Percentiles rank a stretch among this genome's conserved stretches.
Evolutionary conservation across 1,140 invertebrate species (phyloP).

Genomic region (Zaprionus nigranus): DNA sequence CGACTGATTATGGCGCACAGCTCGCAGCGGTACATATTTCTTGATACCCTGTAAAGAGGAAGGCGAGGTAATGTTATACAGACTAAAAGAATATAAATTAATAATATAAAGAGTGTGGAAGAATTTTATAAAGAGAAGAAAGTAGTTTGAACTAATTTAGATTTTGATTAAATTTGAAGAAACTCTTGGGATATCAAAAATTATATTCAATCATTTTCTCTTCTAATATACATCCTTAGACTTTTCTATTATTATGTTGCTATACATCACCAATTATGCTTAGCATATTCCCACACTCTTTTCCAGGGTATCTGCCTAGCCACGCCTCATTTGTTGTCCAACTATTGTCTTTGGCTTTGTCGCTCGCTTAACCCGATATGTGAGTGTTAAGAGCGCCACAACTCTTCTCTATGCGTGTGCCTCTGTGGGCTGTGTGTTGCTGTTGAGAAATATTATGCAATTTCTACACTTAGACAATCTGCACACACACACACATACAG

Average conservation of each 20-base stretch:
- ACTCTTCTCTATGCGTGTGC: slow-evolving; percentile 28
- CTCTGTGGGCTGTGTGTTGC: slow-evolving; percentile 7
- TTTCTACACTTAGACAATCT: slow-evolving; percentile 74
- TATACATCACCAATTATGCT: neutral
- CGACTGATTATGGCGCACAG: slow-evolving; percentile 69
- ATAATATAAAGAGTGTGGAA: too few relatives aligned
- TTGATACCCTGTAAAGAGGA: neutral
- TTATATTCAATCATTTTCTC: too few relatives aligned
- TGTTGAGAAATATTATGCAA: slow-evolving; percentile 76
- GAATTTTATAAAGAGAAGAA: too few relatives aligned
- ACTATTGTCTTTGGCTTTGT: slow-evolving; percentile 4
- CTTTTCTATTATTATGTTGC: too few relatives aligned
- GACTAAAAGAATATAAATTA: too few relatives aligned
- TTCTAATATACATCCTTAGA: too few relatives aligned
- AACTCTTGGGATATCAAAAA: too few relatives aligned
- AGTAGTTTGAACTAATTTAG: too few relatives aligned
- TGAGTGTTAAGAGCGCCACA: slow-evolving; percentile 49
- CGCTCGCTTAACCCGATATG: slow-evolving; percentile 64
- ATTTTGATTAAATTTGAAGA: too few relatives aligned
- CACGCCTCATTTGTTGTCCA: too few relatives aligned
- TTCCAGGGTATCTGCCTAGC: slow-evolving; percentile 31
- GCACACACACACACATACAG: slow-evolving; percentile 13
- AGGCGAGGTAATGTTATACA: too few relatives aligned
- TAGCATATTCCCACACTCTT: neutral
- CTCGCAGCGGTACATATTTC: slow-evolving; percentile 40